phyloP scores from a whole-genome alignment of 2,113 vertebrate genomes.

The Mirza zaza region DNA sequence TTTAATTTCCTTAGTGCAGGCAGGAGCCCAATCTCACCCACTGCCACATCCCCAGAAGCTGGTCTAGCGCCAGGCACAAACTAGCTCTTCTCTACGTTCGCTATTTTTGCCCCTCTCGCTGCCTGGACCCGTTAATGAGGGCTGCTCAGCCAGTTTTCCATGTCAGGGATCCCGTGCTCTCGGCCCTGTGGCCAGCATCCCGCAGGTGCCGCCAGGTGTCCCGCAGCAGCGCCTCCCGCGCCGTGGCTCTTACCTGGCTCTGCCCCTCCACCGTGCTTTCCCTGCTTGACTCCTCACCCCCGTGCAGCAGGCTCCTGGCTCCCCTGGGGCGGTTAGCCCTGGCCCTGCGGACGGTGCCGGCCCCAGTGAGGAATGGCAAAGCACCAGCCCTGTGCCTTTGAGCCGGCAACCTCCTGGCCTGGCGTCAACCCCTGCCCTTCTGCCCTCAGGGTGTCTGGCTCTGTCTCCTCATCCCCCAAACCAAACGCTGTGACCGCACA shows the following conservation, averaged over 20 bases:
- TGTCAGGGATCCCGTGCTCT: neutral
- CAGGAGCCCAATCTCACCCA: neutral
- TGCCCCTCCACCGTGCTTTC: fast-evolving
- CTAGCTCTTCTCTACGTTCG: neutral
- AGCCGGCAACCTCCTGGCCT: neutral
- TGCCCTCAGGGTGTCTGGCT: neutral
- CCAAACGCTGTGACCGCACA: neutral
- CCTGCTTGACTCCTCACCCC: neutral
- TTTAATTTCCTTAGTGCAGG: neutral
- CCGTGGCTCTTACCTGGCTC: neutral
- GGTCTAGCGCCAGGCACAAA: neutral
- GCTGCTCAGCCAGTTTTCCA: neutral
- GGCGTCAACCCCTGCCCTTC: neutral
- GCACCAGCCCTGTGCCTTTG: neutral
- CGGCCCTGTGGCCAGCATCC: neutral
- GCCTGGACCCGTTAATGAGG: neutral
- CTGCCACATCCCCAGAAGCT: neutral
- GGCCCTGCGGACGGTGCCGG: neutral
- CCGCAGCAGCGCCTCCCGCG: fast-evolving
- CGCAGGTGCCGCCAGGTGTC: fast-evolving
- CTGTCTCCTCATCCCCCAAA: fast-evolving
- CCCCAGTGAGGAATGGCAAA: neutral
- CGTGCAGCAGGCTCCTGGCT: too few species aligned
- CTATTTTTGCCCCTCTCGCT: neutral
- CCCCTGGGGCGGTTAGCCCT: neutral